Evolutionary conservation across 2,888 invertebrate genomes (phyloP), one percentile per base, ranked within the genome.

Genomic region (Oscheius onirici): DNA sequence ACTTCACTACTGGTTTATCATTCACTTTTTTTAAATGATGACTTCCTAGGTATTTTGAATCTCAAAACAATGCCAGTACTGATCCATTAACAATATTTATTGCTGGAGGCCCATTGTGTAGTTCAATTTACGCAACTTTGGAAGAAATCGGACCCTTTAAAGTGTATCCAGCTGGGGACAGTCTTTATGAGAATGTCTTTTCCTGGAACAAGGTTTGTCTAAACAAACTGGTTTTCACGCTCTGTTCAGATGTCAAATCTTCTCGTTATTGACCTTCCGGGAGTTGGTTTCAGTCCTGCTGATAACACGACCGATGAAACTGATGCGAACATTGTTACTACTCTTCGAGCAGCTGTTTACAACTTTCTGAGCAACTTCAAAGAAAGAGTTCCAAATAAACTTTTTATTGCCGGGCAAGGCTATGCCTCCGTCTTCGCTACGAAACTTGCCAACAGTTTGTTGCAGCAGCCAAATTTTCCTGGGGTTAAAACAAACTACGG

Each of bases 181-280:
- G 70, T 5, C 34, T 79, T 0, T 77, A 75, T 54, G 79, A 79
- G 57, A 79, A 79, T 28, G 75, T 77, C 13, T 79, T 77, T 41
- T 66, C 79, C 0, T 79, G 79, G 79, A 79, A 79, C 44, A 79
- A 79, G 61, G 77, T 78, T 13, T 2, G 22, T 46, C 1, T 5
- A 20, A 5, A 15, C 8, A 3, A 46, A 13, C 5, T 46, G n/a
- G n/a, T 13, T 17, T n/a, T 17, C 3, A 46, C 3, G 13, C 17
- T 13, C n/a, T 26, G 3, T 78, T 26, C 34, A 89, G 89, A 78
- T 88, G n/a, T 88, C 89, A 15, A 90, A 90, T 77, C 86, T 90
- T 72, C 73, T 90, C 44, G 90, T 88, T 75, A 77, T 90, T 69
- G 90, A 90, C 81, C 87, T 89, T 6, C 90, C 90, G 20, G 89